Evolutionary conservation across 2,888 invertebrate species (phyloP).

Genomic region (Synergus itoensis): DNA sequence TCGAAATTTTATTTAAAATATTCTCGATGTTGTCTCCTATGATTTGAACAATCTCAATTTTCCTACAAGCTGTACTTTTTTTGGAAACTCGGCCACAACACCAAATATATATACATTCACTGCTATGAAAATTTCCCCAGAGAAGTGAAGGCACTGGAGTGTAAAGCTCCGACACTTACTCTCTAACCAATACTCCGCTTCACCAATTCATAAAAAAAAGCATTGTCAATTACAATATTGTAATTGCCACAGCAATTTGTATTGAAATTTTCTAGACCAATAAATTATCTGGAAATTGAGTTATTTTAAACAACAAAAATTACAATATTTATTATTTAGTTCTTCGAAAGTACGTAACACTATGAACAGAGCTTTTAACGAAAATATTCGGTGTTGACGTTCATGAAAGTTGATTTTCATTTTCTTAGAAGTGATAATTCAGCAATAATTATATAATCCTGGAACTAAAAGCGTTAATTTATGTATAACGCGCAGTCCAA

Average conservation of each 20-base stretch:
- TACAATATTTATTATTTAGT: no score
- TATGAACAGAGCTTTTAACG: no score
- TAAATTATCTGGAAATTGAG: no score
- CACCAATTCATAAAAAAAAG: no score
- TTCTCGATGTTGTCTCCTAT: not conserved
- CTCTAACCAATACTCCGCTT: not conserved
- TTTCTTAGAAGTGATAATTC: conserved; percentile 26
- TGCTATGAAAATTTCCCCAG: conserved; percentile 70
- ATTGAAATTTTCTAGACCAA: no score
- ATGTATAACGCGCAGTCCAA: conserved; percentile 24
- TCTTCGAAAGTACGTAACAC: no score
- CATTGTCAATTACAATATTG: no score
- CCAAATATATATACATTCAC: conserved; percentile 63
- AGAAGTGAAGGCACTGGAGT: conserved; percentile 50
- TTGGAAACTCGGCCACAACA: not conserved
- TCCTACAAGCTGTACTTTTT: not conserved
- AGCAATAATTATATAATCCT: conserved; percentile 27
- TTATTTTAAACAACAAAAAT: no score
- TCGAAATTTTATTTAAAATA: not conserved
- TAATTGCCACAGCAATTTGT: no score
- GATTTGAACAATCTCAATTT: not conserved
- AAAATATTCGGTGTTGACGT: not conserved
- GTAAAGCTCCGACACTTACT: not conserved
- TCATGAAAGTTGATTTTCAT: conserved; percentile 29
- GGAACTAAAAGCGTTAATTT: conserved; percentile 13